Evolutionary conservation across 2,113 vertebrate genomes (phyloP).

Genomic region (Strigops habroptila): DNA sequence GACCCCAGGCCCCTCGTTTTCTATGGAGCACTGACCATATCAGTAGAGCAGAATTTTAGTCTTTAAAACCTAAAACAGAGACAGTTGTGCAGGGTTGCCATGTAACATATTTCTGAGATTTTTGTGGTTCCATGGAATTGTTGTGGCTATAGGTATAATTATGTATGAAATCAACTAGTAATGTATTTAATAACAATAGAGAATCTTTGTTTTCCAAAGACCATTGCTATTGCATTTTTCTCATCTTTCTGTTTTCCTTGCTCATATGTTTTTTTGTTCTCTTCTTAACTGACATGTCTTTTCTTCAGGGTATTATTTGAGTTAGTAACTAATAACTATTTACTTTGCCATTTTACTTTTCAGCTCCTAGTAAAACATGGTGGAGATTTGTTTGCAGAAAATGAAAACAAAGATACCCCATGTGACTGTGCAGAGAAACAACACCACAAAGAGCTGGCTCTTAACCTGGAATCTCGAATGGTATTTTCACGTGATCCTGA

Average conservation of each 20-base stretch:
- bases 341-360: conserved; percentile 39
- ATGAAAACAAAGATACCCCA: conserved; percentile 96
- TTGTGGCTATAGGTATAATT: neutral
- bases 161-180: neutral
- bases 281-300: neutral
- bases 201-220: neutral
- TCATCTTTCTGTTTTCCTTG: neutral
- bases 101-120: neutral
- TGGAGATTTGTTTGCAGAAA: conserved; percentile 95
- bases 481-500: conserved; percentile 95
- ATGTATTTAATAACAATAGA: neutral
- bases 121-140: neutral
- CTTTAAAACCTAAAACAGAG: neutral
- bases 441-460: conserved; percentile 94
- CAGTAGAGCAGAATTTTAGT: neutral
- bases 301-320: neutral
- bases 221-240: neutral
- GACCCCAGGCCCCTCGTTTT: neutral
- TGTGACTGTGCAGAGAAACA: conserved; percentile 98
- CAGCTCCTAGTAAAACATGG: conserved; percentile 88
- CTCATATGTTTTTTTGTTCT: neutral
- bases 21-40: neutral
- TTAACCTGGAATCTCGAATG: conserved; percentile 98
- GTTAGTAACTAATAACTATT: neutral
- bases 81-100: neutral